phyloP scores from a whole-genome alignment of 2,113 vertebrate genomes.

The Neotragus moschatus region DNA sequence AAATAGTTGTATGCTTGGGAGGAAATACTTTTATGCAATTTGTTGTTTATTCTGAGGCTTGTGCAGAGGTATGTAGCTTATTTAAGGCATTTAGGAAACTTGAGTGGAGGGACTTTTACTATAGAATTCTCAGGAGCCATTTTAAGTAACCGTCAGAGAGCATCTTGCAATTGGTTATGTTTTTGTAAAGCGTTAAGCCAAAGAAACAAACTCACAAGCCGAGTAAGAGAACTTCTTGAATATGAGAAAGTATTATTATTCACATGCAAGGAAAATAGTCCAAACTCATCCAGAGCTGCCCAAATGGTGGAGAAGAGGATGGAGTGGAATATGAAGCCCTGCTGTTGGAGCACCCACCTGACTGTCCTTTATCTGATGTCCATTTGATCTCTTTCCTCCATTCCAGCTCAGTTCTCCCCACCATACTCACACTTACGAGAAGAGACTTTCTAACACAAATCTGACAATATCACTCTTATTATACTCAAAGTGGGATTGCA shows the following conservation, averaged over 20 bases:
- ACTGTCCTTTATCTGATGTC: neutral
- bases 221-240: neutral
- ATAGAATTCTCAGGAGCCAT: neutral
- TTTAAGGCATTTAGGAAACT: neutral
- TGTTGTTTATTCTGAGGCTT: neutral
- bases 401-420: neutral
- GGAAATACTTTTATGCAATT: neutral
- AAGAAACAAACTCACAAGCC: neutral
- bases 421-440: neutral
- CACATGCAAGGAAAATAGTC: neutral
- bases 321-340: neutral
- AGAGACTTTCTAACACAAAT: neutral
- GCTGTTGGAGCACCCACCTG: neutral
- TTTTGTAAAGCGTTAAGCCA: neutral
- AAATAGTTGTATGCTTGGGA: neutral
- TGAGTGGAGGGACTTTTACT: neutral
- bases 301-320: neutral
- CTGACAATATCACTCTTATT: neutral
- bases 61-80: fast-evolving
- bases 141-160: neutral
- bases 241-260: neutral
- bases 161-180: neutral
- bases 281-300: neutral
- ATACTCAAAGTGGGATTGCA: neutral
- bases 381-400: neutral